Evolutionary conservation across 1,140 invertebrate genomes (phyloP).

Genomic region (Chrysomallon squamiferum): DNA sequence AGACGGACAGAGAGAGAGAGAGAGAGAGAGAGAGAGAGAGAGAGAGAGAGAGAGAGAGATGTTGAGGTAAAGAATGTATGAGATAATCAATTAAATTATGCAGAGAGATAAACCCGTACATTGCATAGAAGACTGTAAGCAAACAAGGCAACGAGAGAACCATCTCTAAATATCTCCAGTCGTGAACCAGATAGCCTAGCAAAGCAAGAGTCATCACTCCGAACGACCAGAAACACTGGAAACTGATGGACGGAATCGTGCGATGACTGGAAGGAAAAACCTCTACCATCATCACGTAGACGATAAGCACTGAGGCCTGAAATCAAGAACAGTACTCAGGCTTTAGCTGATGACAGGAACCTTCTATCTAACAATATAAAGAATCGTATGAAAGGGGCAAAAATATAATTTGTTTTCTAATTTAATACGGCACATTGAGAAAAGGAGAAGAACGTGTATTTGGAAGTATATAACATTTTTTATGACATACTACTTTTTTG

Average conservation of each 20-base stretch:
- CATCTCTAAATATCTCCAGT: constrained; percentile 65
- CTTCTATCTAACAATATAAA: no score
- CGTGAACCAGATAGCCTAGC: constrained; percentile 60
- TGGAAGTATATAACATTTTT: no score
- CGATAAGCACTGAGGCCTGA: constrained; percentile 52
- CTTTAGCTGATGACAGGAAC: no score
- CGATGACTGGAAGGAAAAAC: constrained; percentile 66
- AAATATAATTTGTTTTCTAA: no score
- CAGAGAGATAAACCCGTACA: no score
- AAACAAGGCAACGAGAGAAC: constrained; percentile 63
- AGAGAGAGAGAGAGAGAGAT: background rate
- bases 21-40: constrained; percentile 9
- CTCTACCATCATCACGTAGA: constrained; percentile 62
- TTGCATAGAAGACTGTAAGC: constrained; percentile 61
- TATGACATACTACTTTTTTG: no score
- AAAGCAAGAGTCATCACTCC: constrained; percentile 62
- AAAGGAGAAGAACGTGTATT: no score
- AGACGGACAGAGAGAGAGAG: background rate
- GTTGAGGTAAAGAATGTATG: no score
- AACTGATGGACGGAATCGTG: constrained; percentile 63
- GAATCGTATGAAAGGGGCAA: no score
- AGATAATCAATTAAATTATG: no score
- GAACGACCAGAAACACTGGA: constrained; percentile 61
- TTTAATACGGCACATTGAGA: no score
- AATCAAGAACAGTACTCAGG: no score